Base-by-base conservation (phyloP, 2,113 vertebrate species). In the Sinocyclocheilus grahami region DNA sequence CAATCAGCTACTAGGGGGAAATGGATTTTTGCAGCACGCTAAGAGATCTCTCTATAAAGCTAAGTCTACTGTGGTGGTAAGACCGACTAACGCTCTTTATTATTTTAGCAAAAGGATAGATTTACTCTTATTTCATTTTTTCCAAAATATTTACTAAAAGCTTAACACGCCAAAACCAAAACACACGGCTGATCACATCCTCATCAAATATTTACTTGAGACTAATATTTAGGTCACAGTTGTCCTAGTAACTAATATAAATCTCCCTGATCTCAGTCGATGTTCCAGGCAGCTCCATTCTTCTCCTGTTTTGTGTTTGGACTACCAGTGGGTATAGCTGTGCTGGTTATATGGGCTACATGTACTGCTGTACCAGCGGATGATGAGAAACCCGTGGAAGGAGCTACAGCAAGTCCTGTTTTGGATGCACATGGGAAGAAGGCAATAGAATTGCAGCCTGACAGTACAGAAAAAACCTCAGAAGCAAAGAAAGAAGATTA, bases 1-100 rank as follows among this genome's bases (percentile, higher is more conserved):
- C 65, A 48, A 87, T 86, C 91, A 97, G 97, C 94, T 95, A 80
- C 96, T 95, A 55, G 98, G 98, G 92, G 98, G 98, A 88, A 97
- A 99, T 86, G 92, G 95, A 78, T 84, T 97, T 85, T 62, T 90
- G 78, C 97, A 97, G 27, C 94, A 95, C 46, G 51, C 96, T 90
- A 95, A 94, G 90, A 96, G 98, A 90, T 85, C 96, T 58, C 27
- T 94, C 58, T 97, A 96, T 89, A 96, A 97, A 71, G 90, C 92
- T 51, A 97, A 92, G 83, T 93, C 93, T 69, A 95, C 95, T 1
- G 81, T 99, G 82, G 91, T 91, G 83, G 97, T 98, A 91, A 95
- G 95, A 27, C 51, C 9, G 95, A 51, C 42, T 14, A 16, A 24
- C 69, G 60, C 3, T 2, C 37, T 53, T 37, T 46, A 16, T 78